These are phyloP conservation scores for Toxotes chatareus DNA, from an alignment of 2,113 vertebrate genomes.

Conservation along the genomic window DNA sequence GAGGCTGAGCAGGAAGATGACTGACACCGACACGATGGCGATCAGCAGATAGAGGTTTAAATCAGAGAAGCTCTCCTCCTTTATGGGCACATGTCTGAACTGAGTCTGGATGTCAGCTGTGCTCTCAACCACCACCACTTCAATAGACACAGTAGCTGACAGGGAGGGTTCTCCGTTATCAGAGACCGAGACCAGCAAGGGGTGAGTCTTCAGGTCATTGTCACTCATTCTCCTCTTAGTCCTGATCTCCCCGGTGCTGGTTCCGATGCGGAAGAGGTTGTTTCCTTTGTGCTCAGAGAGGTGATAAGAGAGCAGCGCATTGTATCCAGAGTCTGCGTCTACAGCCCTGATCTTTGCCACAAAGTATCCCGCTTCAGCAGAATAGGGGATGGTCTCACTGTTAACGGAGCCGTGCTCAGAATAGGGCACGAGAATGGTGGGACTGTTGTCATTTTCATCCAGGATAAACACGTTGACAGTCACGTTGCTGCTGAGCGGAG, in stretches of 20 bases:
- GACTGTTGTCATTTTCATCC: constrained; percentile 71
- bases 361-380: constrained; percentile 78
- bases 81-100: constrained; percentile 58
- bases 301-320: constrained; percentile 82
- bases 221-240: constrained; percentile 76
- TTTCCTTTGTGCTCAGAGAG: constrained; percentile 81
- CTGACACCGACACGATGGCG: constrained; percentile 65
- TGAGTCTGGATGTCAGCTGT: constrained; percentile 61
- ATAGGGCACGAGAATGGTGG: constrained; percentile 56
- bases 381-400: constrained; percentile 81
- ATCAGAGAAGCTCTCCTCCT: constrained; percentile 68
- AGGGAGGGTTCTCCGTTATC: constrained; percentile 75
- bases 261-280: constrained; percentile 83
- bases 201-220: constrained; percentile 73
- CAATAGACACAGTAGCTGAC: constrained; percentile 72
- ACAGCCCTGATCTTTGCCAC: constrained; percentile 87
- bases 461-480: constrained; percentile 67
- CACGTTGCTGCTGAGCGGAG: constrained; percentile 69
- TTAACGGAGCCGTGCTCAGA: constrained; percentile 66
- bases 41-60: constrained; percentile 73
- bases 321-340: constrained; percentile 84
- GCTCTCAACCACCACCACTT: constrained; percentile 70
- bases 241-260: constrained; percentile 85
- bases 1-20: constrained; percentile 72
- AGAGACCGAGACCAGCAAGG: constrained; percentile 68